Evolutionary conservation across 1,140 invertebrate species (phyloP), one percentile per base, ranked within the genome.

Genomic region (Potamilus streckersoni): DNA sequence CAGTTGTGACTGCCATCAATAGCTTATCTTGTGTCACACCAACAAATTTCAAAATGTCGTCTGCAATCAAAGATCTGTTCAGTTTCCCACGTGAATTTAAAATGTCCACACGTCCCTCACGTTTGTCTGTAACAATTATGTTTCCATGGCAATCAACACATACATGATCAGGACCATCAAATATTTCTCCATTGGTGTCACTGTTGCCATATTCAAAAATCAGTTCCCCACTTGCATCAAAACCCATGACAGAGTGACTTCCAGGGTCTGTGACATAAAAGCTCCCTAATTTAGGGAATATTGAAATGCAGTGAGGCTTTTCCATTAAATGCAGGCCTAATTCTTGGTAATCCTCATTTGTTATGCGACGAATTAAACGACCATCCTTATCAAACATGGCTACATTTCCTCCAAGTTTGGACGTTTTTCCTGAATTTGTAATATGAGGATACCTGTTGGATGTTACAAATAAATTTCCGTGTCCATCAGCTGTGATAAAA

Each of bases 361-460:
- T 87, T 17, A 87, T 82, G 15, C 84, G 66, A 4, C 67, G 72
- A 20, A 79, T 73, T 23, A 87, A 27, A 11, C 75, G 66, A 19
- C 86, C 84, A 8, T 85, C 78, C 5, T 62, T 55, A 63, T 83
- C 81, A 77, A 84, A 86, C n/a, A 87, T 73, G 19, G 83, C 82
- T 19, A 87, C 78, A 64, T 87, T 87, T 27, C 86, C 86, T 1
- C 86, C 86, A 15, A 83, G 82, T 62, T 86, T 87, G 31, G 83
- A 76, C 5, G 74, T 76, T 66, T 76, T 76, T 27, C 74, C 74
- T 58, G 65, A 76, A 38, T 71, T 76, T 12, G 74, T 76, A 11
- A 71, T 59, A 71, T 83, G 79, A 19, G 83, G 78, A 73, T 87
- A 87, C 16, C 86, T 75, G 66, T 81, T 87, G 14, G 86, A 83